Base-by-base conservation (phyloP, 1,140 invertebrate genomes). In the Drosophila murphyi region DNA sequence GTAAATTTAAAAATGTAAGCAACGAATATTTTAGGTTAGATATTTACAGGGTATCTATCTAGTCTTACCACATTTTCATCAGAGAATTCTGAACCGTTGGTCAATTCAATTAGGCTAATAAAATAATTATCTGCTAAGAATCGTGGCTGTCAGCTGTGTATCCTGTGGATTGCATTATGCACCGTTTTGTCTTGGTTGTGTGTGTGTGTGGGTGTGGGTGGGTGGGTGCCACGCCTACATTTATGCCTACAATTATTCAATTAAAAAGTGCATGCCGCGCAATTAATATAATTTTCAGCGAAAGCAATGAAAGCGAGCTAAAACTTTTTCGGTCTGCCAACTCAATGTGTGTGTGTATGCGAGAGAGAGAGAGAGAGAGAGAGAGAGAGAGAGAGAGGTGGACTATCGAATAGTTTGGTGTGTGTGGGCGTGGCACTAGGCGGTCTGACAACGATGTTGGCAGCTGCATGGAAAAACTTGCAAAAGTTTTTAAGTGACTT, bases 401-500 rank as follows among this genome's bases (percentile, higher is more conserved):
- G 37, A 54, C 10, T 37, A 7, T 5, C 20, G 20, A 20, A 20
- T 20, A 20, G 56, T 5, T 34, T 37, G 6, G 34, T 57, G 55
- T 28, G 60, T 32, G 31, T 55, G 54, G 65, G 76, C 61, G 71
- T 82, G 82, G 68, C 57, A 50, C 32, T 55, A 74, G 65, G 72
- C 72, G 65, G 65, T 39, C 76, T 80, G 85, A 88, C 83, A 87
- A 83, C 83, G 82, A 83, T 83, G 83, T 88, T 88, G 80, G 83
- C 83, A 88, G 82, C 82, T 88, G 83, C 83, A 82, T 76, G 70
- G 70, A 80, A 88, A 20, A 87, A 87, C 83, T 87, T 88, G 72
- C 72, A 35, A 87, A 87, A 87, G 55, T 87, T 87, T 88, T 88
- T 87, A 87, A 87, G 83, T 87, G 83, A 87, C 83, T 87, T 87